Base-by-base conservation (phyloP, 2,113 vertebrate genomes). In the Synodontis membranacea region DNA sequence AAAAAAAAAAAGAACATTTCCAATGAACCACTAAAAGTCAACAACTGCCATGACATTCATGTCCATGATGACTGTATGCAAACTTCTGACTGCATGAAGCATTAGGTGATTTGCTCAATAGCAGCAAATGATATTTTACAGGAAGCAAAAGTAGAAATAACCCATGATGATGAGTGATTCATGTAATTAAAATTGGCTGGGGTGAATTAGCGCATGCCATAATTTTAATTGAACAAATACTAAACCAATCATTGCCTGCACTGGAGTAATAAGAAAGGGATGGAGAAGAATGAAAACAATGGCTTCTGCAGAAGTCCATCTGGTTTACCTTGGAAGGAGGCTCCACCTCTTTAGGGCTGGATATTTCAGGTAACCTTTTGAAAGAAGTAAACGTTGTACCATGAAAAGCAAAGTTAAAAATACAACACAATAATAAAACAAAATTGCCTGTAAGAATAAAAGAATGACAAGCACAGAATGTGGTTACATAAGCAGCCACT, bases 241-340 rank as follows among this genome's bases (percentile, higher is more conserved):
- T 52, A 79, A 48, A 31, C 28, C 28, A 17, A 79, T 34, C 28
- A 76, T 7, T 19, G 17, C 19, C 14, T 50, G 44, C 25, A 31
- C 2, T 12, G 17, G 2, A n/a, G 66, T 19, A 64, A 44, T 21
- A 79, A 42, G 34, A 50, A 82, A 44, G 0, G 19, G 44, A 31
- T 12, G n/a, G n/a, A 81, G 21, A 84, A 46, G 21, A 56, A 58
- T 39, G 3, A 31, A 31, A 52, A 70, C 17, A 68, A 28, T 64
- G 17, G 50, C 21, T 44, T 44, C 58, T 62, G 19, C 44, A n/a
- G 37, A 4, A 48, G 58, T 50, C n/a, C 12, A 80, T 56, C 15
- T 11, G 31, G 80, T 91, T 87, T 96, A 99, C 98, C 97, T 99
- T 99, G 54, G 94, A 86, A 12, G 96, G 96, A 90, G 97, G 97